Percentiles rank a stretch among this genome's conserved stretches.
phyloP scores from a whole-genome alignment of 2,113 vertebrate species.

The Chunga burmeisteri region DNA sequence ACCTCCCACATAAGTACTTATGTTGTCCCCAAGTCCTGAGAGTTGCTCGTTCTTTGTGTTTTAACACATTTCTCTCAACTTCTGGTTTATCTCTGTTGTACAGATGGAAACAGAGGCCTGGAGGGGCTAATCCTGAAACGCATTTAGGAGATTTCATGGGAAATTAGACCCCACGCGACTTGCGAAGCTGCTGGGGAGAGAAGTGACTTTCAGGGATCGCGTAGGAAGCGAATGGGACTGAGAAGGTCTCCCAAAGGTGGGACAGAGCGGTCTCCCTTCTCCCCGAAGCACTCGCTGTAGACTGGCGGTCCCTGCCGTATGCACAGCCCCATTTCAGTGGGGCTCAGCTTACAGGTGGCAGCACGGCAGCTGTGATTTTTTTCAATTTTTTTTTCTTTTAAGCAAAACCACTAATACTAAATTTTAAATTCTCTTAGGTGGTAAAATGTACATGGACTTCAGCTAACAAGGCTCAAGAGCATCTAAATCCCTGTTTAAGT shows the following conservation, averaged over 20 bases:
- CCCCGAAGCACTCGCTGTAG: neutral
- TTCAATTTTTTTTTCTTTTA: neutral
- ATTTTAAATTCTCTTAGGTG: neutral
- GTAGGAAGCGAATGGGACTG: neutral
- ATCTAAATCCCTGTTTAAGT: neutral
- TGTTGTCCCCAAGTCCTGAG: neutral
- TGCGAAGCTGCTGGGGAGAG: neutral
- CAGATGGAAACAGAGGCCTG: neutral
- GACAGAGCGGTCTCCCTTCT: neutral
- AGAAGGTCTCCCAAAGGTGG: accelerated
- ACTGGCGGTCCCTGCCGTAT: too few species aligned
- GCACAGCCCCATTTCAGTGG: neutral
- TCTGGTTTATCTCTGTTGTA: neutral
- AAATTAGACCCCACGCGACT: neutral
- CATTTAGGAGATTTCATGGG: neutral
- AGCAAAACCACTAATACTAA: neutral
- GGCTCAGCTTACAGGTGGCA: neutral
- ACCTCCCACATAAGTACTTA: neutral
- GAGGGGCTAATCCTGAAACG: neutral
- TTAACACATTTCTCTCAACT: neutral
- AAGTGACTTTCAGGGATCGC: neutral
- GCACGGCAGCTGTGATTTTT: neutral
- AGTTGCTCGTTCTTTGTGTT: neutral
- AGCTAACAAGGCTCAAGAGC: neutral
- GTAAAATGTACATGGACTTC: neutral